These are phyloP conservation scores for Phymorhynchus buccinoides DNA, from an alignment of 1,140 invertebrate species.

Conservation along the genomic window DNA sequence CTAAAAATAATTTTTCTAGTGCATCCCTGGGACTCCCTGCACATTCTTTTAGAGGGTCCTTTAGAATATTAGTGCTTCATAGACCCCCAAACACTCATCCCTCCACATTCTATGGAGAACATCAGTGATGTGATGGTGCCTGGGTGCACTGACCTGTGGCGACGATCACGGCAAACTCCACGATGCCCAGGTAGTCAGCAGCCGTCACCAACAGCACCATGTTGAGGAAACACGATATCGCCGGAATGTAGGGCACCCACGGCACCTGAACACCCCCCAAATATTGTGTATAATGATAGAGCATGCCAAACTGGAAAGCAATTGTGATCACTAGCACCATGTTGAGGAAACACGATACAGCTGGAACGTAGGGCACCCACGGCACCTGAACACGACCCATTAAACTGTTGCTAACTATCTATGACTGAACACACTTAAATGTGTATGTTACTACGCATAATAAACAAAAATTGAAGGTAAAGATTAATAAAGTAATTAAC, in stretches of 20 bases:
- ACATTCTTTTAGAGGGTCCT: no score
- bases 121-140: not conserved
- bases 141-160: slow-evolving; percentile 35
- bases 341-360: slow-evolving; percentile 87
- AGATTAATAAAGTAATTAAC: no score
- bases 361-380: slow-evolving; percentile 82
- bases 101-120: not conserved
- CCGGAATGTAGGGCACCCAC: slow-evolving; percentile 82
- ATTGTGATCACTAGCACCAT: slow-evolving; percentile 87
- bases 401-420: no score
- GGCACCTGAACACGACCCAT: no score
- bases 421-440: not conserved
- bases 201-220: slow-evolving; percentile 87
- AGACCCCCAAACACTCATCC: not conserved
- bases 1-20: no score
- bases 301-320: no score
- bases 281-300: no score
- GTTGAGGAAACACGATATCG: slow-evolving; percentile 87
- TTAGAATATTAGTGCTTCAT: no score
- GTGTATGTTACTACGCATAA: no score
- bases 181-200: slow-evolving; percentile 37
- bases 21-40: no score
- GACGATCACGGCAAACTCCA: slow-evolving; percentile 33
- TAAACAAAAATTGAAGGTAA: no score
- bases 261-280: slow-evolving; percentile 75